These are phyloP conservation scores for Cerastis leucographa DNA, from an alignment of 2,888 invertebrate genomes.

Conservation along the genomic window DNA sequence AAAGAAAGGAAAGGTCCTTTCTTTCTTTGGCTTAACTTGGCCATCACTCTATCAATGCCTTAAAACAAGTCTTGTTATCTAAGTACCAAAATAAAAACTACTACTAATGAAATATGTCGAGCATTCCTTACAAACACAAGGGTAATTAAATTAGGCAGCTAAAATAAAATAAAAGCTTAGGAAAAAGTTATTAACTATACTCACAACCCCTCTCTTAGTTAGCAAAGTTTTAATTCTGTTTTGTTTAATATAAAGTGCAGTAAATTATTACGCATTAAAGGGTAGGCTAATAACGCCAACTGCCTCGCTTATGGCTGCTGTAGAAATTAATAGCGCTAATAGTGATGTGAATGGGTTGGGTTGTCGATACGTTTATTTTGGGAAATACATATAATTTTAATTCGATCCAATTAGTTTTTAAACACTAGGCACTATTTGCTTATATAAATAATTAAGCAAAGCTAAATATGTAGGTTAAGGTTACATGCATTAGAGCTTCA, in stretches of 20 bases:
- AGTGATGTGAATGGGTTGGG: slow-evolving; percentile 70
- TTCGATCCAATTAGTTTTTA: background rate
- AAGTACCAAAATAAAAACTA: slow-evolving; percentile 13
- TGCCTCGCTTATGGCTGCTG: slow-evolving; percentile 87
- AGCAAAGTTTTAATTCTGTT: slow-evolving; percentile 88
- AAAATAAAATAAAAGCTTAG: slow-evolving; percentile 63
- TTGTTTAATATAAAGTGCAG: slow-evolving; percentile 89
- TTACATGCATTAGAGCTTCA: too few relatives aligned
- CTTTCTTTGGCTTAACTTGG: background rate
- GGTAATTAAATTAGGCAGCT: slow-evolving; percentile 63
- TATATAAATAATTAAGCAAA: background rate
- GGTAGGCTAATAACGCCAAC: slow-evolving; percentile 88
- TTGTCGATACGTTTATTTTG: slow-evolving; percentile 10
- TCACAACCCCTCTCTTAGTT: slow-evolving; percentile 75
- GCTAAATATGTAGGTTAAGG: background rate
- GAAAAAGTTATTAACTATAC: slow-evolving; percentile 66
- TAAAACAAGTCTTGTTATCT: background rate
- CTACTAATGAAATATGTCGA: slow-evolving; percentile 28
- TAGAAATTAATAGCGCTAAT: slow-evolving; percentile 86
- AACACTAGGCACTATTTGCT: background rate
- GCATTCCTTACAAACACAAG: slow-evolving; percentile 45
- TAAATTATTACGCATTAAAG: slow-evolving; percentile 90
- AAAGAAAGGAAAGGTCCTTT: too few relatives aligned
- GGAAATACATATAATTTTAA: too few relatives aligned
- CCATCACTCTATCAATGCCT: background rate